Evolutionary conservation across 1,140 invertebrate species (phyloP).

Genomic region (Lasioglossum baleicum): DNA sequence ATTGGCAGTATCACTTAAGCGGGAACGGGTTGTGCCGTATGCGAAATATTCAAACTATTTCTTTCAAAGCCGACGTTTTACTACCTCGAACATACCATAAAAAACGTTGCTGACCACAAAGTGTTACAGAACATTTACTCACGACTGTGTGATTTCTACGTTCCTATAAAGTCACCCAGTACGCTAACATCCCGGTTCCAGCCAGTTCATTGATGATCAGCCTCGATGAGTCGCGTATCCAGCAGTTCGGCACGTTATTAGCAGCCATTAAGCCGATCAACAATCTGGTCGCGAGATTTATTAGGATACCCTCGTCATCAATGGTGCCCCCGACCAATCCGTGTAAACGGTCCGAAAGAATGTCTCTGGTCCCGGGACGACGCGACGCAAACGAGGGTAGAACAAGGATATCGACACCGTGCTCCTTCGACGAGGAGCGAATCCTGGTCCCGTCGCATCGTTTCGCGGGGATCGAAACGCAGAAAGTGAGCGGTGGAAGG

Average conservation of each 20-base stretch:
- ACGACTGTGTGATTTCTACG: no score
- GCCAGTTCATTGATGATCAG: no score
- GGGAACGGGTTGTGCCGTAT: no score
- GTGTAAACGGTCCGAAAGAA: constrained; percentile 32
- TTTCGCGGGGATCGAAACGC: background rate
- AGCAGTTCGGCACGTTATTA: background rate
- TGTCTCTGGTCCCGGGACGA: background rate
- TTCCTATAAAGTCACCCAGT: no score
- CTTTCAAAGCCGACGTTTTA: no score
- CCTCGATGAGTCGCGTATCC: background rate
- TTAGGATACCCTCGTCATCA: constrained; percentile 4
- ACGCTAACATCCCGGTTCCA: no score
- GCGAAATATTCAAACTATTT: no score
- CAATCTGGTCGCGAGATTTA: background rate
- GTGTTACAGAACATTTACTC: no score
- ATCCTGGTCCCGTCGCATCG: background rate
- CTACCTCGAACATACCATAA: no score
- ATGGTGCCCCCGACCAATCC: background rate
- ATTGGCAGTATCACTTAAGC: no score
- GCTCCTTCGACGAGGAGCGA: no score
- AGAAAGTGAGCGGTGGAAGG: constrained; percentile 22
- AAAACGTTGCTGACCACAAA: no score
- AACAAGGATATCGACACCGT: constrained; percentile 9
- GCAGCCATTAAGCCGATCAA: background rate
- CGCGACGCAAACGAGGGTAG: constrained; percentile 1